These are phyloP conservation scores for Neolamprologus ventralis DNA, from an alignment of 2,113 vertebrate genomes.

Conservation along the genomic window DNA sequence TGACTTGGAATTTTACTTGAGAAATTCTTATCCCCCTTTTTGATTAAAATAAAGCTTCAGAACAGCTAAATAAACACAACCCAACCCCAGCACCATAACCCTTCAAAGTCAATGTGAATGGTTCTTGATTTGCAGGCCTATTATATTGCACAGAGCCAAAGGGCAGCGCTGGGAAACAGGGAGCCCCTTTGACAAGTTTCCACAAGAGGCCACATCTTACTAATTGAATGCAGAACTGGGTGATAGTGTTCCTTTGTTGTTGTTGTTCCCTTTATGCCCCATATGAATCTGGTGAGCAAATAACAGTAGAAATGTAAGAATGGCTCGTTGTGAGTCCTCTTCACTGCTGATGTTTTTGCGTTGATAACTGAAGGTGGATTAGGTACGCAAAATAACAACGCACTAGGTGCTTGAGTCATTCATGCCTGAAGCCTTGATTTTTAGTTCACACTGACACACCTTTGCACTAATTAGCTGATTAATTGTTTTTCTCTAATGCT, in stretches of 20 bases:
- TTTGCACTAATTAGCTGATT: background rate
- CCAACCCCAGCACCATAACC: background rate
- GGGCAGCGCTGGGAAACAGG: background rate
- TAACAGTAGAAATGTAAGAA: background rate
- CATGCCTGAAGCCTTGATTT: background rate
- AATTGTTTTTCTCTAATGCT: constrained; percentile 34
- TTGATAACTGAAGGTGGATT: background rate
- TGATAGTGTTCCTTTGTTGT: background rate
- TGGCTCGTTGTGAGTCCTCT: background rate
- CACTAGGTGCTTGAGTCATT: background rate
- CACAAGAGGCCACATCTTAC: background rate
- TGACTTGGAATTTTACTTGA: background rate
- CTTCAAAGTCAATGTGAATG: background rate
- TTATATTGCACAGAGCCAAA: background rate
- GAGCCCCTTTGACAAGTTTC: background rate
- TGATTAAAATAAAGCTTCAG: background rate
- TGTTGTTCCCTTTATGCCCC: background rate
- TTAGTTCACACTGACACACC: background rate
- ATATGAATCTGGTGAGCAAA: background rate
- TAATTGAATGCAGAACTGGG: background rate
- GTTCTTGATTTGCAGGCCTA: background rate
- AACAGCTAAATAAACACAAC: background rate
- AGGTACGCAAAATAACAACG: background rate
- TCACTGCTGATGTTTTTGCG: background rate
- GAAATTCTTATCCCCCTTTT: background rate